A percentile compares a stretch with the other conserved stretches of the same genome.
Evolutionary conservation across 2,888 invertebrate species (phyloP).

Genomic region (Galerucella pusilla): DNA sequence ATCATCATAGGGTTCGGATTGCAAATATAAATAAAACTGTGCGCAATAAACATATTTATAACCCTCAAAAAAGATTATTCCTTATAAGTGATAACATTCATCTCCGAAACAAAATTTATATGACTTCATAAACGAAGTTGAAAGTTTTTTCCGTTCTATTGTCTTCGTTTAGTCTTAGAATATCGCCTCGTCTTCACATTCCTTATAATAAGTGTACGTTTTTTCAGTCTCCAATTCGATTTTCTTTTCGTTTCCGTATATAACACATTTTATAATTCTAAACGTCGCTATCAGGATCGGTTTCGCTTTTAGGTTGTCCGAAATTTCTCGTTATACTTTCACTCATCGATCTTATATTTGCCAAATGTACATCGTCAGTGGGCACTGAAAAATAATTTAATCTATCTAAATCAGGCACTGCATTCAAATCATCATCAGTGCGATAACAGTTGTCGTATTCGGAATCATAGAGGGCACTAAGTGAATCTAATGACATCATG

Average conservation of each 20-base stretch:
- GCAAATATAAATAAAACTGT: no score
- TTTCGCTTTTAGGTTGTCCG: slow-evolving; percentile 75
- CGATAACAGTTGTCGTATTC: slow-evolving; percentile 76
- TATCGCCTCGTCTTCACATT: slow-evolving; percentile 10
- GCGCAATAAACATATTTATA: no score
- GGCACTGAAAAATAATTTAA: slow-evolving; percentile 65
- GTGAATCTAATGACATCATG: slow-evolving; percentile 80
- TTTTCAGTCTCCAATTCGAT: slow-evolving; percentile 20
- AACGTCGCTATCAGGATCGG: slow-evolving; percentile 76
- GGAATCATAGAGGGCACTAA: slow-evolving; percentile 85
- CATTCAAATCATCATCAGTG: slow-evolving; percentile 66
- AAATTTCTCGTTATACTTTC: slow-evolving; percentile 82
- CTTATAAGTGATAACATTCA: background rate
- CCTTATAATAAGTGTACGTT: background rate
- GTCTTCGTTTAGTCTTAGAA: slow-evolving; percentile 16
- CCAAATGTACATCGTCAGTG: slow-evolving; percentile 72
- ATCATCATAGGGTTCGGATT: no score
- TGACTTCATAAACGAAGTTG: background rate
- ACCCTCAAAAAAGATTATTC: no score
- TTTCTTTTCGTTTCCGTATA: slow-evolving; percentile 3
- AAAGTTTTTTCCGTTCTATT: slow-evolving; percentile 2
- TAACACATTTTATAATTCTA: slow-evolving; percentile 56
- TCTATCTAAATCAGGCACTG: slow-evolving; percentile 64
- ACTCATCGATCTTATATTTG: slow-evolving; percentile 80
- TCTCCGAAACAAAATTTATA: background rate